Evolutionary conservation across 2,113 vertebrate genomes (phyloP).

Genomic region (Tapirus terrestris): DNA sequence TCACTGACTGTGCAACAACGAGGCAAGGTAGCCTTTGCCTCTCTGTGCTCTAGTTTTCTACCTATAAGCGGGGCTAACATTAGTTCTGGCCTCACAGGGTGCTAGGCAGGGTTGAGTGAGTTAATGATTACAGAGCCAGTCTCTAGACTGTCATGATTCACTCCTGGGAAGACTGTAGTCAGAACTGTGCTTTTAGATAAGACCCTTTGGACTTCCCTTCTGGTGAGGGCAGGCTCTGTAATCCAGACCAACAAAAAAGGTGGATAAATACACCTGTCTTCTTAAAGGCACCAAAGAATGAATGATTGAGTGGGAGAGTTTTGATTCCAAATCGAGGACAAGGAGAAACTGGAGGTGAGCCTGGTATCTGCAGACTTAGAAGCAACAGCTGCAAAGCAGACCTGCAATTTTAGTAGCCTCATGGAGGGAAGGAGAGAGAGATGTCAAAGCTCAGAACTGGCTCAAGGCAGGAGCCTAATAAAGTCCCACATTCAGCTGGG

Average conservation of each 20-base stretch:
- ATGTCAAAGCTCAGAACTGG: fast-evolving
- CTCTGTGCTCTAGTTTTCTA: not conserved
- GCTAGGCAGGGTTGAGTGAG: fast-evolving
- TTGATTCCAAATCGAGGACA: fast-evolving
- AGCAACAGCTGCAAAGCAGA: not conserved
- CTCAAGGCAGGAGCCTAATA: fast-evolving
- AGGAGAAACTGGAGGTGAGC: not conserved
- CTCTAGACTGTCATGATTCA: fast-evolving
- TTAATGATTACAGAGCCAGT: fast-evolving
- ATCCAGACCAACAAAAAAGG: not conserved
- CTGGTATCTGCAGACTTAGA: fast-evolving
- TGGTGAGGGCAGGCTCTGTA: not conserved
- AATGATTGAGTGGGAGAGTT: not conserved
- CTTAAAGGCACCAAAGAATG: too few species aligned
- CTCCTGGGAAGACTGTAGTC: not conserved
- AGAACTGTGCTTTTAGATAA: not conserved
- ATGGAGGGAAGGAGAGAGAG: fast-evolving
- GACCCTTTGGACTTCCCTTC: too few species aligned
- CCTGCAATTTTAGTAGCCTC: not conserved
- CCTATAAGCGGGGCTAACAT: not conserved
- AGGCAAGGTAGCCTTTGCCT: not conserved
- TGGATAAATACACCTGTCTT: not conserved
- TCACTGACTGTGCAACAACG: fast-evolving
- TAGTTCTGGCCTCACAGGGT: not conserved
- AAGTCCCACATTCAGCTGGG: not conserved